Percentiles rank a stretch among this genome's conserved stretches.
Conservation (phyloP, 37 sponge, comb jelly and placozoan genomes). For the Ephydatia muelleri region DNA sequence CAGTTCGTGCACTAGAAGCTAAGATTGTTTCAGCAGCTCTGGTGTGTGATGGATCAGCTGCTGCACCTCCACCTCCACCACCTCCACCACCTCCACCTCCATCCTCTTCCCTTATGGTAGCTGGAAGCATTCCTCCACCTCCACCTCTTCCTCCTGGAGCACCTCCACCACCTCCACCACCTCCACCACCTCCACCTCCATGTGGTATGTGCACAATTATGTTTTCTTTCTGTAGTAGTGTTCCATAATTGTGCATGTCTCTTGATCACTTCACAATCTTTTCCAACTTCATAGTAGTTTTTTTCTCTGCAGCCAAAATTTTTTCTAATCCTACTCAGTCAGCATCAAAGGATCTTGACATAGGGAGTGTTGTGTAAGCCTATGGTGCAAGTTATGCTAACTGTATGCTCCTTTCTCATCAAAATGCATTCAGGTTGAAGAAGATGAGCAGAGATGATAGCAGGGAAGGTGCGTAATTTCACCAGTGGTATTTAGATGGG, state of each 20-base stretch:
- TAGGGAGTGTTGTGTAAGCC: background rate
- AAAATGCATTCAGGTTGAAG: background rate
- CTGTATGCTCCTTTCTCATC: too few species aligned
- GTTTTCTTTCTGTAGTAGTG: too few species aligned
- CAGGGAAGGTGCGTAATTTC: background rate
- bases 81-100: slow-evolving; percentile 46
- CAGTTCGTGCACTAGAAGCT: slow-evolving; percentile 56
- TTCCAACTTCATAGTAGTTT: background rate
- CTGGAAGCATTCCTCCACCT: slow-evolving; percentile 20
- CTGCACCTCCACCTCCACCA: slow-evolving; percentile 38
- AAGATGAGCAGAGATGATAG: background rate
- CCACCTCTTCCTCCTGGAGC: slow-evolving; percentile 51
- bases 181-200: slow-evolving; percentile 64
- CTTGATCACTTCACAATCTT: too few species aligned
- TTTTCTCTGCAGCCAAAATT: background rate
- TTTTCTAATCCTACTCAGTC: background rate
- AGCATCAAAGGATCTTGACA: background rate
- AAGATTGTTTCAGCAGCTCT: slow-evolving; percentile 9
- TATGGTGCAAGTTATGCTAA: background rate
- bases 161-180: slow-evolving; percentile 43
- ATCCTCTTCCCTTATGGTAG: slow-evolving; percentile 9
- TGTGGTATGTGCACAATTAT: too few species aligned
- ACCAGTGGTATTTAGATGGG: background rate
- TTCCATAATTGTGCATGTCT: too few species aligned
- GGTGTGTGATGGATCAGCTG: background rate